Conservation (phyloP, 2,113 vertebrate species). For the Brachyhypopomus occidentalis region DNA sequence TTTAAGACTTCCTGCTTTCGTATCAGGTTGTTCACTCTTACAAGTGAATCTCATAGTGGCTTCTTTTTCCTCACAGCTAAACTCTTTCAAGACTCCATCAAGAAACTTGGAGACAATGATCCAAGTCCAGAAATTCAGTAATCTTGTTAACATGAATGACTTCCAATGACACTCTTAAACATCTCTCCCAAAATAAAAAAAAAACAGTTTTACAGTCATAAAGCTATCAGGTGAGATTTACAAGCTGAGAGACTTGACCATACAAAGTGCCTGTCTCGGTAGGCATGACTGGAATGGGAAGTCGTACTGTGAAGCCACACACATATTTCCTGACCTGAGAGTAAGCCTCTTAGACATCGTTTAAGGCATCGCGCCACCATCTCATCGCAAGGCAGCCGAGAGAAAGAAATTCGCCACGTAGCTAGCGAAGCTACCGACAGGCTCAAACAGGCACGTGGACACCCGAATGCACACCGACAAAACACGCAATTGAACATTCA, state of each 20-base stretch:
- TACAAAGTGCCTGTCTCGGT: neutral
- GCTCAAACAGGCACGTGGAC: neutral
- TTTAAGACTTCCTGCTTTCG: slow-evolving; percentile 19
- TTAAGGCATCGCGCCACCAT: slow-evolving; percentile 10
- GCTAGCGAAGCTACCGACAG: slow-evolving; percentile 9
- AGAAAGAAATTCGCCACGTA: neutral
- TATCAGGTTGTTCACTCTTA: slow-evolving; percentile 14
- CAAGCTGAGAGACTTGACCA: too few species aligned
- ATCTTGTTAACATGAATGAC: neutral
- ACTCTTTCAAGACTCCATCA: neutral
- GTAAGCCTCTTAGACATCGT: neutral
- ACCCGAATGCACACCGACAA: neutral
- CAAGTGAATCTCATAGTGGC: neutral
- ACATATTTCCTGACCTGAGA: slow-evolving; percentile 20
- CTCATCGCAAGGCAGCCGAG: slow-evolving; percentile 9
- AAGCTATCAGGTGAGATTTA: neutral
- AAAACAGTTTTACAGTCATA: neutral
- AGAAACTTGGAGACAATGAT: neutral
- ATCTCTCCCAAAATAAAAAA: slow-evolving; percentile 2
- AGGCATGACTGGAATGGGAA: neutral
- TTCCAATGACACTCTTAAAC: slow-evolving; percentile 12
- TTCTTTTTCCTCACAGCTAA: neutral
- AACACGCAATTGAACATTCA: neutral
- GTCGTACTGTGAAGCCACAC: neutral
- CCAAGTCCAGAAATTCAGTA: slow-evolving; percentile 19